phyloP scores from a whole-genome alignment of 1,140 invertebrate genomes.

The Melanaphis sacchari region DNA sequence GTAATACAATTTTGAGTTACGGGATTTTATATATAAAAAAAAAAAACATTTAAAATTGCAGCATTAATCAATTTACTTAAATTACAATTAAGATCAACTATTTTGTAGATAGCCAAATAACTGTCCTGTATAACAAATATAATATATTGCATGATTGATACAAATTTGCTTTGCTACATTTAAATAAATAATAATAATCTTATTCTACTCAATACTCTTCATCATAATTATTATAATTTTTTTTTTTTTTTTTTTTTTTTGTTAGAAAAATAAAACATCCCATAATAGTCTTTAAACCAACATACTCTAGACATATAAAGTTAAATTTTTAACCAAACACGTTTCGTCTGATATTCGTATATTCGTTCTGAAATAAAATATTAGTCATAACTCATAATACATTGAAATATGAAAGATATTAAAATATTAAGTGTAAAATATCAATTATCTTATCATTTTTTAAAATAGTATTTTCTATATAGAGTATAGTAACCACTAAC shows the following conservation, averaged over 20 bases:
- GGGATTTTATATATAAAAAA: too few species aligned
- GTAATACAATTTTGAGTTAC: background rate
- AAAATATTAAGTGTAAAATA: too few species aligned
- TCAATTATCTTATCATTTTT: too few species aligned
- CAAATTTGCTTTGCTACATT: background rate
- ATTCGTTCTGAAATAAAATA: background rate
- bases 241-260: background rate
- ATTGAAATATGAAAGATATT: too few species aligned
- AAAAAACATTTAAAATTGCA: too few species aligned
- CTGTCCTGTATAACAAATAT: too few species aligned
- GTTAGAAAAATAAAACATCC: background rate
- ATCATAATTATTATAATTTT: background rate
- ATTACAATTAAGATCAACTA: background rate
- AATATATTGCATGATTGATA: background rate
- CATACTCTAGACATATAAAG: background rate
- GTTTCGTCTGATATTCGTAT: background rate
- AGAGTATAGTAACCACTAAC: too few species aligned
- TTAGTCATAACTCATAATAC: background rate
- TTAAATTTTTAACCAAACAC: background rate
- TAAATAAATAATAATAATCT: background rate
- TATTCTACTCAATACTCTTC: background rate
- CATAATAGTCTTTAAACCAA: background rate
- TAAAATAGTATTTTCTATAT: too few species aligned
- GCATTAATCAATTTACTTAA: too few species aligned
- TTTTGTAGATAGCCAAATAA: too few species aligned